phyloP scores from a whole-genome alignment of 2,113 vertebrate genomes.

The Myocastor coypus region DNA sequence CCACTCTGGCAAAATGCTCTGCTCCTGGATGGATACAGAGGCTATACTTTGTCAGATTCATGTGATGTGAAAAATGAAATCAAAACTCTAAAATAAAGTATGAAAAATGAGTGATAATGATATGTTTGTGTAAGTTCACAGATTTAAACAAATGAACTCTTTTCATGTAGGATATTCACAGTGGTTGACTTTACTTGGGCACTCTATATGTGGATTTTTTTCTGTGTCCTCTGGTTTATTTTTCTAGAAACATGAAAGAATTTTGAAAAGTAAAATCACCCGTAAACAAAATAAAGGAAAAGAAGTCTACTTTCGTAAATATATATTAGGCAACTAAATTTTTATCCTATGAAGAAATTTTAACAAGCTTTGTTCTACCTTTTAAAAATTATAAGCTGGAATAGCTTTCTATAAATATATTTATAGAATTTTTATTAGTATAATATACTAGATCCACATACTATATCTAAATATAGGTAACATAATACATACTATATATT shows the following conservation, averaged over 20 bases:
- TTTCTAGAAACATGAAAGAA: not conserved
- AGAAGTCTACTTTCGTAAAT: not conserved
- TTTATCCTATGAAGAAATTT: not conserved
- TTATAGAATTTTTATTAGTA: not conserved
- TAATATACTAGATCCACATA: not conserved
- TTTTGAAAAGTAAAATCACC: not conserved
- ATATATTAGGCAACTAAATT: not conserved
- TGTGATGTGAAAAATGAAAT: not conserved
- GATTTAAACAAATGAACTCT: not conserved
- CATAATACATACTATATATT: not conserved
- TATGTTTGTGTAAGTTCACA: not conserved
- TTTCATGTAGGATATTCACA: not conserved
- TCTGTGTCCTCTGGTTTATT: not conserved
- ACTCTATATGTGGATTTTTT: not conserved
- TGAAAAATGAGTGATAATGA: not conserved
- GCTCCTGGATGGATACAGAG: not conserved
- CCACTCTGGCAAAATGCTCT: too few species aligned
- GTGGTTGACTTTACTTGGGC: not conserved
- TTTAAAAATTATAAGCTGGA: not conserved
- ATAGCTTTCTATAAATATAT: not conserved
- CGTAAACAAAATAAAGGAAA: not conserved
- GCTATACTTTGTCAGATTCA: not conserved
- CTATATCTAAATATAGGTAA: not conserved
- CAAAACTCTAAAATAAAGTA: not conserved
- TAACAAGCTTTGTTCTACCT: not conserved